Evolutionary conservation across 2,797 vertebrate genomes (phyloP).

Genomic region (Megaceryle alcyon): DNA sequence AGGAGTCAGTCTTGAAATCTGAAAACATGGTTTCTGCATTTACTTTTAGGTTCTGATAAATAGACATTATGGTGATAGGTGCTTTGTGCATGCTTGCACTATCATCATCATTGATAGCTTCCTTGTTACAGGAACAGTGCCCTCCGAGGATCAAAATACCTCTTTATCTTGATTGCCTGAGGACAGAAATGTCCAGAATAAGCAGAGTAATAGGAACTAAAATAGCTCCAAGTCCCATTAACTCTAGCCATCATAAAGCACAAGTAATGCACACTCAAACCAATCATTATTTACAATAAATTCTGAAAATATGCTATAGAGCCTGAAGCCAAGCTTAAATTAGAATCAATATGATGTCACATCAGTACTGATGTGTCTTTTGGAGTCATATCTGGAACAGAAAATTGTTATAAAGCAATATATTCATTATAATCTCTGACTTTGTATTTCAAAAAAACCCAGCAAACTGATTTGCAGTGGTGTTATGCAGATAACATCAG

Average conservation of each 20-base stretch:
- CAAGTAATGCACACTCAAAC: slow-evolving; percentile 8
- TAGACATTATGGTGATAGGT: not conserved
- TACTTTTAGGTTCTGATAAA: not conserved
- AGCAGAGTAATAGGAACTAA: slow-evolving; percentile 8
- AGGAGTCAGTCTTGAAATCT: not conserved
- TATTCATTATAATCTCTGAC: not conserved
- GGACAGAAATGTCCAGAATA: not conserved
- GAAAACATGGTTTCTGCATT: not conserved
- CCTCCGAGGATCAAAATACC: not conserved
- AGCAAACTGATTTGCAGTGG: not conserved
- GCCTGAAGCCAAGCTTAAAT: slow-evolving; percentile 13
- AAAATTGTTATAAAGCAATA: not conserved
- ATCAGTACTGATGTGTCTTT: slow-evolving; percentile 9
- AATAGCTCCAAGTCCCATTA: slow-evolving; percentile 34
- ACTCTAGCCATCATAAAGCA: not conserved
- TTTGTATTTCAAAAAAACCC: not conserved
- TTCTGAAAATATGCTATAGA: slow-evolving; percentile 28
- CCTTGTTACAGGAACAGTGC: not conserved
- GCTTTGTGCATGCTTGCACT: not conserved
- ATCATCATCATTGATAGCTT: not conserved
- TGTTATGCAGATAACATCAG: not conserved
- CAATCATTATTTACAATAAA: slow-evolving; percentile 52
- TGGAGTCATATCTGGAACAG: not conserved
- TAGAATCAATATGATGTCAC: slow-evolving; percentile 30
- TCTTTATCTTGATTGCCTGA: slow-evolving; percentile 12